Percentiles rank a stretch among this genome's conserved stretches.
Conservation (phyloP, 2,888 invertebrate genomes). For the Chironomus riparius region DNA sequence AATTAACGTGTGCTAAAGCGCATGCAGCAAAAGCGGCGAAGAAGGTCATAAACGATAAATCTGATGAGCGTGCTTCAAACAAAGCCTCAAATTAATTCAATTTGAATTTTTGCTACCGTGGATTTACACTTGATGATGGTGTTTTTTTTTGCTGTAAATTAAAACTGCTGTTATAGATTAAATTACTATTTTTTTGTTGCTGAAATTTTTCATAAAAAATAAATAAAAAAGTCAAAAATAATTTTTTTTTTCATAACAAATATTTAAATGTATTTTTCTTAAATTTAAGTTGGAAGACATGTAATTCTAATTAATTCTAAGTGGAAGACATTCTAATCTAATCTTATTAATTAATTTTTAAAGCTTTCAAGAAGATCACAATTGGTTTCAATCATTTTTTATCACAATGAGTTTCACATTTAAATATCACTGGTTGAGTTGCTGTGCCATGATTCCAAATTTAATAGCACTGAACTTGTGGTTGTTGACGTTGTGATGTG, state of each 20-base stretch:
- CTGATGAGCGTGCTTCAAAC: background rate
- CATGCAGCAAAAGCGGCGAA: background rate
- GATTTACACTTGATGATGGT: background rate
- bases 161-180: no score
- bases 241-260: background rate
- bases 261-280: background rate
- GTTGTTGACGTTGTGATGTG: conserved; percentile 4
- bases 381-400: background rate
- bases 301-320: background rate
- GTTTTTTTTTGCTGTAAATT: no score
- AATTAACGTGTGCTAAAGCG: conserved; percentile 6
- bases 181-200: background rate
- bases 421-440: no score
- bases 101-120: background rate
- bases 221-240: background rate
- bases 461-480: conserved; percentile 25
- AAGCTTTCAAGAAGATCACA: conserved; percentile 17
- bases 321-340: conserved; percentile 20
- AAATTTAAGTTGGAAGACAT: background rate
- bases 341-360: conserved; percentile 5
- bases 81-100: background rate
- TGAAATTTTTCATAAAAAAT: no score
- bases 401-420: conserved; percentile 18
- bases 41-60: conserved; percentile 1
- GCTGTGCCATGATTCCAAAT: background rate